Evolutionary conservation across 2,888 invertebrate species (phyloP).

Genomic region (Acholoe squamosa): DNA sequence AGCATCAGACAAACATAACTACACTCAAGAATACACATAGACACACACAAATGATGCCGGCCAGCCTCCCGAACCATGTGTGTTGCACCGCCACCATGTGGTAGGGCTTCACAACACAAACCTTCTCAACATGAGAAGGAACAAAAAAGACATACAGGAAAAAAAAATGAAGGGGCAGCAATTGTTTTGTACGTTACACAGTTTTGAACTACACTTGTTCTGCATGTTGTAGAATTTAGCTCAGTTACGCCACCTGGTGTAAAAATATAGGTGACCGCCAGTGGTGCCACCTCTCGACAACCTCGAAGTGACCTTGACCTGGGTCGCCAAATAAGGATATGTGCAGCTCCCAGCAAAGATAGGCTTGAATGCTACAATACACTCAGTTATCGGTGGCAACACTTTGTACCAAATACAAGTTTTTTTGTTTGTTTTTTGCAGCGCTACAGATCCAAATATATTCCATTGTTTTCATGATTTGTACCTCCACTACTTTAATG

Average conservation of each 20-base stretch:
- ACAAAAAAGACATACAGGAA: slow-evolving; percentile 25
- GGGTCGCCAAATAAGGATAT: slow-evolving; percentile 44
- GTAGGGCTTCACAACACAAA: slow-evolving; percentile 37
- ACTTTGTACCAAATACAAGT: slow-evolving; percentile 46
- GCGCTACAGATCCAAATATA: slow-evolving; percentile 52
- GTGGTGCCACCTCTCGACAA: slow-evolving; percentile 50
- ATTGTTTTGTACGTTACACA: slow-evolving; percentile 11
- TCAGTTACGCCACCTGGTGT: slow-evolving; percentile 42
- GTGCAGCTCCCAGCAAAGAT: slow-evolving; percentile 1
- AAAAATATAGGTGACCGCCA: background rate
- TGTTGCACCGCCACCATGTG: slow-evolving; percentile 30
- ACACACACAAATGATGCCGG: slow-evolving; percentile 1
- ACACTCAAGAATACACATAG: background rate
- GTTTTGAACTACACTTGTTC: slow-evolving; percentile 45
- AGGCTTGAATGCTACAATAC: slow-evolving; percentile 60
- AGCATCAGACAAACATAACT: slow-evolving; percentile 19
- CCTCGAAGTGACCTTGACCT: slow-evolving; percentile 53
- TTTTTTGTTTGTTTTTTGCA: slow-evolving; percentile 42
- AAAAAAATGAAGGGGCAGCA: slow-evolving; percentile 36
- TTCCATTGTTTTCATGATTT: slow-evolving; percentile 60
- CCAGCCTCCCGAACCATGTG: background rate
- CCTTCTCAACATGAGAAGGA: background rate
- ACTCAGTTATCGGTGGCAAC: slow-evolving; percentile 23
- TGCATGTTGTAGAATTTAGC: slow-evolving; percentile 47
- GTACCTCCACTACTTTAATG: slow-evolving; percentile 52